Conservation (phyloP, 2,797 vertebrate genomes). For the Ctenosaura bakeri region DNA sequence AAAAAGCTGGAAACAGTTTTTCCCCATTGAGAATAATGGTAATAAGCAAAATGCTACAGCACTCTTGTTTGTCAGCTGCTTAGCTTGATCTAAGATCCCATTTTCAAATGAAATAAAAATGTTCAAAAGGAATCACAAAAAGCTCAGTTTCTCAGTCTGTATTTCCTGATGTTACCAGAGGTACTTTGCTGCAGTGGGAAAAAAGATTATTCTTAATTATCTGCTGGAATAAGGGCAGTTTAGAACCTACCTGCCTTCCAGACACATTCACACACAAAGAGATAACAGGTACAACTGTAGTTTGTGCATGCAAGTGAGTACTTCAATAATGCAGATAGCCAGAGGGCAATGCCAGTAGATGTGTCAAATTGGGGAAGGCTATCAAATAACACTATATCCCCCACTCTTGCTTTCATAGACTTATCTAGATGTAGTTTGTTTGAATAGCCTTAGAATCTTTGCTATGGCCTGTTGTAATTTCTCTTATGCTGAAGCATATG, state of each 20-base stretch:
- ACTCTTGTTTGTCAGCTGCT: constrained; percentile 65
- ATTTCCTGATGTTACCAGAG: background rate
- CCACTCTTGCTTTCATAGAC: too few relatives aligned
- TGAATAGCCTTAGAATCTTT: background rate
- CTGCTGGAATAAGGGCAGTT: background rate
- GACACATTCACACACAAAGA: background rate
- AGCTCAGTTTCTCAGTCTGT: background rate
- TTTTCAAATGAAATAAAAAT: constrained; percentile 64
- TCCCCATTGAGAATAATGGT: constrained; percentile 22
- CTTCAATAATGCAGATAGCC: background rate
- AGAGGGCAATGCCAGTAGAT: background rate
- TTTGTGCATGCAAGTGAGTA: background rate
- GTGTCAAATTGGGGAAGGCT: background rate
- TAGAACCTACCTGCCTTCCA: background rate
- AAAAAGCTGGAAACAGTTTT: constrained; percentile 48
- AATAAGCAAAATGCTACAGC: constrained; percentile 55
- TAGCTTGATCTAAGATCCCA: constrained; percentile 53
- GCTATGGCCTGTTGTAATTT: background rate
- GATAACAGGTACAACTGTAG: background rate
- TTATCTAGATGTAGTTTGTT: too few relatives aligned
- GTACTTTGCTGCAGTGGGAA: background rate
- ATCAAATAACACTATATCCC: too few relatives aligned
- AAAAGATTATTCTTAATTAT: background rate
- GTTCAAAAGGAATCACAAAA: constrained; percentile 63
- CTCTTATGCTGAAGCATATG: background rate